These are phyloP conservation scores for Passer domesticus DNA, from an alignment of 2,113 vertebrate genomes.

Conservation along the genomic window DNA sequence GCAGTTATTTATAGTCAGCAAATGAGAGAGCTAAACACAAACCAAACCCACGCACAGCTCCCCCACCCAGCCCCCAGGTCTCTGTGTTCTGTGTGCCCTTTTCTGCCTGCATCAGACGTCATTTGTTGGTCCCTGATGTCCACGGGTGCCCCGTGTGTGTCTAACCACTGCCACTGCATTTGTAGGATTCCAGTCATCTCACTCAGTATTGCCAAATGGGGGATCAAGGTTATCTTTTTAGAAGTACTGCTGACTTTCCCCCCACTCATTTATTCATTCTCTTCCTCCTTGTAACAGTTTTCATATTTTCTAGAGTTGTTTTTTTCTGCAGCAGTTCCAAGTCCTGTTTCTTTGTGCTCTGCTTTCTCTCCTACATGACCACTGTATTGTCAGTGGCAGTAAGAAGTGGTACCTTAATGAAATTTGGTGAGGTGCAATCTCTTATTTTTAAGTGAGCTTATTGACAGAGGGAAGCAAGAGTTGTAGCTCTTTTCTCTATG, in stretches of 20 bases:
- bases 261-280: neutral
- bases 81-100: accelerated
- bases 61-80: neutral
- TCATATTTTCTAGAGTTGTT: neutral
- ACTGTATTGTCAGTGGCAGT: neutral
- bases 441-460: neutral
- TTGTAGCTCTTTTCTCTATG: neutral
- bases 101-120: neutral
- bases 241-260: neutral
- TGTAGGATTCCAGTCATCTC: neutral
- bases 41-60: neutral
- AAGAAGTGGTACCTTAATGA: neutral
- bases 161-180: neutral
- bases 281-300: neutral
- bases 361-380: neutral
- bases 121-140: neutral
- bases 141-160: accelerated
- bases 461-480: neutral
- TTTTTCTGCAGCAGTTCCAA: neutral
- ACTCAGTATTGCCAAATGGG: neutral
- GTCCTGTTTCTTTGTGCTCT: neutral
- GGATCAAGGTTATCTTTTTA: neutral
- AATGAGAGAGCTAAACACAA: neutral
- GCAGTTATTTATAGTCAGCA: neutral
- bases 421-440: neutral